Conservation (phyloP, 1,140 invertebrate species). For the Acromyrmex charruanus region DNA sequence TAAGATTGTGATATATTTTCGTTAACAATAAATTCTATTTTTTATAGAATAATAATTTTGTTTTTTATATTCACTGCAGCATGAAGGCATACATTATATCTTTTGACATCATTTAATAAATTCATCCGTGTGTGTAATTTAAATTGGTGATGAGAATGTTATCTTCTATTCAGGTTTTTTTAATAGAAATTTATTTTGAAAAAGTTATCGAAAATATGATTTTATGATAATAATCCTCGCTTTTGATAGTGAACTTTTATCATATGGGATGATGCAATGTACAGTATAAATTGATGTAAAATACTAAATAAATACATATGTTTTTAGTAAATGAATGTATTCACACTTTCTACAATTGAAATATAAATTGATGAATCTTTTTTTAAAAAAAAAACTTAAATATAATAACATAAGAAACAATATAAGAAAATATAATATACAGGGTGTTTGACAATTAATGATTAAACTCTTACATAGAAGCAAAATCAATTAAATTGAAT, state of each 20-base stretch:
- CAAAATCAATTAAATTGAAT: too few relatives aligned
- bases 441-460: too few relatives aligned
- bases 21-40: not conserved
- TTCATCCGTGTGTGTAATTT: not conserved
- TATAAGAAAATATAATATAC: not conserved
- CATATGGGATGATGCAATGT: conserved; percentile 47
- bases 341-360: not conserved
- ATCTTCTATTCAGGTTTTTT: not conserved
- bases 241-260: not conserved
- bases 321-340: conserved; percentile 36
- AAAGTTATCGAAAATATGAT: not conserved
- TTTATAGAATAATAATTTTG: not conserved
- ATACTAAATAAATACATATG: conserved; percentile 54
- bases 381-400: too few relatives aligned
- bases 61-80: not conserved
- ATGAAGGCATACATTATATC: not conserved
- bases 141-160: not conserved
- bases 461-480: too few relatives aligned
- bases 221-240: conserved; percentile 1
- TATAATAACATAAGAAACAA: not conserved
- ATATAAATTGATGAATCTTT: too few relatives aligned
- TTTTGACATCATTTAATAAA: not conserved
- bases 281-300: conserved; percentile 62
- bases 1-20: not conserved
- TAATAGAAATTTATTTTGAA: not conserved